A percentile compares a stretch with the other conserved stretches of the same genome.
Conservation (phyloP, 1,140 invertebrate genomes). For the Mycetomoellerius zeteki region DNA sequence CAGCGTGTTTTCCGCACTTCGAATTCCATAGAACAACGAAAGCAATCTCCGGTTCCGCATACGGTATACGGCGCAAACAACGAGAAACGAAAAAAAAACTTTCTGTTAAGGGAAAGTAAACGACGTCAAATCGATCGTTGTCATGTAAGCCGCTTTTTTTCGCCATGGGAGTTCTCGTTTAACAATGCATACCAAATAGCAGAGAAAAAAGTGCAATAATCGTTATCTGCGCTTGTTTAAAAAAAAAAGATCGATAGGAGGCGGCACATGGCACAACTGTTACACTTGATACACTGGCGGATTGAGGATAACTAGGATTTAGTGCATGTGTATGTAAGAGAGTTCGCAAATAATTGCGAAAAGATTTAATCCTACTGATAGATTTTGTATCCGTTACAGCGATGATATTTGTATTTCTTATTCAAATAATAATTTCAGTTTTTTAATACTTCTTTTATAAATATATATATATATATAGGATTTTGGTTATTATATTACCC, state of each 20-base stretch:
- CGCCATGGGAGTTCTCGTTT: constrained; percentile 55
- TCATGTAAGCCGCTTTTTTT: constrained; percentile 71
- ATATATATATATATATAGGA: no score
- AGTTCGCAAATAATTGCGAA: constrained; percentile 40
- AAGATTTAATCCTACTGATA: constrained; percentile 21
- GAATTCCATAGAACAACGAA: constrained; percentile 31
- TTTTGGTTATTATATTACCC: neutral
- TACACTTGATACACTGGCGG: constrained; percentile 17
- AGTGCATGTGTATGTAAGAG: neutral
- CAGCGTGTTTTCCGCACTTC: constrained; percentile 36
- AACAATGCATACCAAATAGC: constrained; percentile 47
- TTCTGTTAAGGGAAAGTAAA: constrained; percentile 70
- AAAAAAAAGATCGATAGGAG: constrained; percentile 1
- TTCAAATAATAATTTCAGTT: constrained; percentile 12
- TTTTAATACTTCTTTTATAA: neutral
- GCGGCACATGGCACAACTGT: constrained; percentile 3
- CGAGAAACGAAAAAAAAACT: constrained; percentile 71
- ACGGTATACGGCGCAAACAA: constrained; percentile 50
- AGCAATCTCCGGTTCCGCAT: constrained; percentile 20
- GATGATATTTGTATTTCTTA: constrained; percentile 23
- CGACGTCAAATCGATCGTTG: constrained; percentile 60
- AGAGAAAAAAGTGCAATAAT: constrained; percentile 55
- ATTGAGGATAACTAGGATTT: constrained; percentile 35
- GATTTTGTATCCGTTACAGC: neutral
- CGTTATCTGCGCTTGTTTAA: constrained; percentile 29